These are phyloP conservation scores for Propithecus deckenii DNA, from an alignment of 2,797 vertebrate species.

Conservation along the genomic window DNA sequence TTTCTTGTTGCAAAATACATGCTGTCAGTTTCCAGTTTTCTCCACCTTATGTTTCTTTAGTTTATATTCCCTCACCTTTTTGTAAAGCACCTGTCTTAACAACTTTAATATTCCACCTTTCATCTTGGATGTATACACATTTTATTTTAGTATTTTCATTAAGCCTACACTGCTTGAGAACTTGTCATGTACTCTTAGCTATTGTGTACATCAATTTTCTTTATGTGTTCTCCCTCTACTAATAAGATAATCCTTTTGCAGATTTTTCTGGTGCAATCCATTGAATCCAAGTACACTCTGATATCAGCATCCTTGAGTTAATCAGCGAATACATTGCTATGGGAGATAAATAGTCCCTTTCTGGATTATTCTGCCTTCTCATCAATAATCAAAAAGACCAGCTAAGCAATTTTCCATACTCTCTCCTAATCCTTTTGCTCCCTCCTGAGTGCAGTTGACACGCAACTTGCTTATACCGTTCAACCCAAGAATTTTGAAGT, in stretches of 20 bases:
- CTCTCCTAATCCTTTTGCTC: slow-evolving; percentile 30
- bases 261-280: slow-evolving; percentile 47
- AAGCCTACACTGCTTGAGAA: neutral
- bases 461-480: neutral
- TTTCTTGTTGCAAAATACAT: slow-evolving; percentile 69
- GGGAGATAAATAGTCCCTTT: slow-evolving; percentile 52
- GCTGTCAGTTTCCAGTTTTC: slow-evolving; percentile 38
- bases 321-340: slow-evolving; percentile 64
- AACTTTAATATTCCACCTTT: neutral
- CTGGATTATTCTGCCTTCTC: slow-evolving; percentile 64
- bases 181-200: neutral
- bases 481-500: neutral
- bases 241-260: slow-evolving; percentile 53
- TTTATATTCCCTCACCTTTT: slow-evolving; percentile 47
- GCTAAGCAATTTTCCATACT: slow-evolving; percentile 57
- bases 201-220: slow-evolving; percentile 21
- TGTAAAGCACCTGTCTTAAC: slow-evolving; percentile 20
- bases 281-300: slow-evolving; percentile 23
- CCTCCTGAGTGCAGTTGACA: neutral
- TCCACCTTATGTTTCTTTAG: neutral
- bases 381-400: slow-evolving; percentile 63
- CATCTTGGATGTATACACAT: neutral
- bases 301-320: slow-evolving; percentile 54
- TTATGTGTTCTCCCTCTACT: slow-evolving; percentile 20
- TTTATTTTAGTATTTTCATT: slow-evolving; percentile 17